Base-by-base conservation (phyloP, 2,113 vertebrate species). In the Trachemys scripta region DNA sequence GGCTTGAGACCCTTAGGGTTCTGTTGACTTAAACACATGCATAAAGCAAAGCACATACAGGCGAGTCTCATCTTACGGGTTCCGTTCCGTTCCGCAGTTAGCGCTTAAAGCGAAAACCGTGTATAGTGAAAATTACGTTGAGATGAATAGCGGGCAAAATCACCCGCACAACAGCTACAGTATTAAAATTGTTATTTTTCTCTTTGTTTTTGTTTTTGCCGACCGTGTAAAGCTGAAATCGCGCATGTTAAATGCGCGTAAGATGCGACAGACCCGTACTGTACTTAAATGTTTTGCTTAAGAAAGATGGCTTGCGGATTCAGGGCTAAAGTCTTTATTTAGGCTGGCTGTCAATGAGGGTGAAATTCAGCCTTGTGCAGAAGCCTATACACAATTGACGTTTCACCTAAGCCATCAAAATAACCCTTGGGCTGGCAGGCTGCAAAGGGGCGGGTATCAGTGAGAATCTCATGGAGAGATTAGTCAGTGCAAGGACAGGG, bases 401-500 rank as follows among this genome's bases (percentile, higher is more conserved):
- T 50, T 94, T 94, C 65, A 69, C 93, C 14, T 24, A 45, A 76
- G 24, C 72, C 72, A 6, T 76, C 24, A 76, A 69, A 69, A n/a
- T n/a, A 69, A 8, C 16, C 17, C 8, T n/a, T 69, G 38, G 72
- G 22, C 20, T 84, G 82, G 22, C 88, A 56, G 76, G 53, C 90
- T 54, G 31, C 2, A 35, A 84, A 54, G 27, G 80, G 69, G 56
- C 27, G 78, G 79, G 5, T 3, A 62, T 59, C 47, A 87, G 90
- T 90, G 87, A 76, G 89, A 72, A 95, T 80, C 62, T 56, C 47
- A 76, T 82, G 84, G 95, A 93, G 94, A n/a, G 78, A 91, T 45
- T 25, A 42, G 38, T 11, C 10, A 12, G 72, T 22, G 38, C 20
- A 45, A 45, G 38, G 72, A 45, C 24, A 42, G 38, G 42, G 57